phyloP scores from a whole-genome alignment of 2,888 invertebrate species.

The Drosophila lacicola region DNA sequence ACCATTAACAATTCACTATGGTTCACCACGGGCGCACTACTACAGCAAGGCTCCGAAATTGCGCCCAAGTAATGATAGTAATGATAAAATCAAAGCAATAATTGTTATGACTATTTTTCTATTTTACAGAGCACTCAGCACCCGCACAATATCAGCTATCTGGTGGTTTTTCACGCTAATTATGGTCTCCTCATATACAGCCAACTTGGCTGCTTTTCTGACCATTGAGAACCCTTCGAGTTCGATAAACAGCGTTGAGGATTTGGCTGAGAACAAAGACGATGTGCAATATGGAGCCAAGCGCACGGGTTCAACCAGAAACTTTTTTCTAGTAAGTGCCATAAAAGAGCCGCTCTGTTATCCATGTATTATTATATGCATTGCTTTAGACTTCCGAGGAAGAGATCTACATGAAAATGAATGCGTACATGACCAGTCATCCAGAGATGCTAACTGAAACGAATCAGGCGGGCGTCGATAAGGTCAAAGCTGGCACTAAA shows the following conservation, averaged over 20 bases:
- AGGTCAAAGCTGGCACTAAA: conserved; percentile 82
- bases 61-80: conserved; percentile 90
- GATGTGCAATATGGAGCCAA: conserved; percentile 95
- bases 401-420: conserved; percentile 91
- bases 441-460: conserved; percentile 85
- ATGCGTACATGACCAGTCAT: conserved; percentile 90
- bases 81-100: conserved; percentile 59
- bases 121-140: conserved; percentile 91
- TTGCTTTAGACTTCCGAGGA: conserved; percentile 89
- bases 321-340: conserved; percentile 92
- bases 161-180: conserved; percentile 97
- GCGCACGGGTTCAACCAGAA: conserved; percentile 92
- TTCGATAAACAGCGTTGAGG: conserved; percentile 91
- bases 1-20: conserved; percentile 93
- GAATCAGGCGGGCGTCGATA: conserved; percentile 87
- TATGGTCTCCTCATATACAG: conserved; percentile 92
- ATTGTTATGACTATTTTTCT: not conserved
- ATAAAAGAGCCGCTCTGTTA: not conserved
- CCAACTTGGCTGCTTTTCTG: conserved; percentile 96
- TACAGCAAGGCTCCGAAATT: conserved; percentile 95
- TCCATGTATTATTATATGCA: not conserved
- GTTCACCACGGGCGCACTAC: conserved; percentile 93
- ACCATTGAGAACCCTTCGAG: conserved; percentile 91
- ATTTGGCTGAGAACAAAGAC: conserved; percentile 91
- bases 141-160: conserved; percentile 93